Evolutionary conservation across 2,797 vertebrate species (phyloP).

Genomic region (Falco cherrug): DNA sequence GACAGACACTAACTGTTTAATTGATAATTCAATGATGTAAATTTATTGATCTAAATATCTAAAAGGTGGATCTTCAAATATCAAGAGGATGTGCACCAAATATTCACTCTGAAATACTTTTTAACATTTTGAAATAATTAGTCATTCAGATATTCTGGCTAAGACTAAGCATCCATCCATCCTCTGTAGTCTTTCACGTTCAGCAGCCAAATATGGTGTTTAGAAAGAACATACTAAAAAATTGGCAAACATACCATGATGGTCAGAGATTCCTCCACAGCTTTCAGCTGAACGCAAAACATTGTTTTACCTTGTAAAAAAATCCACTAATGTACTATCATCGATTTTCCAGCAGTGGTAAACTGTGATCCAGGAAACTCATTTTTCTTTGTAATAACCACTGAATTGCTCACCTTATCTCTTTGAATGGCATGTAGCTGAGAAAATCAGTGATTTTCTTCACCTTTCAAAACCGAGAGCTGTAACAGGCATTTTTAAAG

Average conservation of each 20-base stretch:
- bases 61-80: not conserved
- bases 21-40: not conserved
- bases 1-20: not conserved
- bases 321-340: not conserved
- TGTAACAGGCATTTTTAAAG: not conserved
- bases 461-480: not conserved
- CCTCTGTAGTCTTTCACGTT: not conserved
- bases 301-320: not conserved
- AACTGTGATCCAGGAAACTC: not conserved
- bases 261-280: not conserved
- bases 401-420: not conserved
- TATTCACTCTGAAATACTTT: not conserved
- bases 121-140: not conserved
- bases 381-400: not conserved
- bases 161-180: not conserved
- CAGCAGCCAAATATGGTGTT: not conserved
- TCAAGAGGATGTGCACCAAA: not conserved
- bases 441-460: constrained; percentile 8
- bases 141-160: not conserved
- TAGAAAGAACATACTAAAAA: not conserved
- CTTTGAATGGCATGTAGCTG: not conserved
- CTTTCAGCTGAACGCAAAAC: not conserved
- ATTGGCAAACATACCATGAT: not conserved
- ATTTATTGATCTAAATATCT: not conserved
- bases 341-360: not conserved